Conservation (phyloP, 2,797 vertebrate species). For the Lacerta viridis region DNA sequence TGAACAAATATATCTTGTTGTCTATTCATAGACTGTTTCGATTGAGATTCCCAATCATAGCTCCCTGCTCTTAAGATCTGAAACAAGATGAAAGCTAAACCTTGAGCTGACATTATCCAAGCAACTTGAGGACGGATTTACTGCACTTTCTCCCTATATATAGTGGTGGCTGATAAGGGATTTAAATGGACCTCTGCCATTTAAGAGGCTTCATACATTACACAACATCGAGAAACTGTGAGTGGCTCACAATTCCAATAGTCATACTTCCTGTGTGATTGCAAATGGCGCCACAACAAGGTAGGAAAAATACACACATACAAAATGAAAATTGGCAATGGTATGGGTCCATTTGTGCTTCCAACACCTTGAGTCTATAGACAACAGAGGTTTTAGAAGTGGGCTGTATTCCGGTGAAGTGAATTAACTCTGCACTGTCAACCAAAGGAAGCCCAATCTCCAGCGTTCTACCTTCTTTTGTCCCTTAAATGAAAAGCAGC, state of each 20-base stretch:
- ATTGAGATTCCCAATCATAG: constrained; percentile 18
- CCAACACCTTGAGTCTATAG: no score
- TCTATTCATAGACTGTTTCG: constrained; percentile 25
- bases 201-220: background rate
- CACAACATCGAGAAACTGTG: background rate
- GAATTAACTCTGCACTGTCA: no score
- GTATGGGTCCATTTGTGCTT: no score
- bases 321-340: no score
- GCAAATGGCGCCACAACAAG: background rate
- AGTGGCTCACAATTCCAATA: no score
- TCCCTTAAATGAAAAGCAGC: background rate
- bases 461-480: no score
- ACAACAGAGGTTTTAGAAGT: no score
- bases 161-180: background rate
- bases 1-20: constrained; percentile 22
- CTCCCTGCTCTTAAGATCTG: constrained; percentile 6
- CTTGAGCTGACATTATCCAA: constrained; percentile 11
- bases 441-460: no score
- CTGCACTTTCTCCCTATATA: background rate
- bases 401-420: no score
- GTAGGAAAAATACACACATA: background rate
- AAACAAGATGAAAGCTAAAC: constrained; percentile 26
- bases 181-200: background rate
- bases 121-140: background rate
- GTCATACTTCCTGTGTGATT: no score